These are phyloP conservation scores for Serinus canaria DNA, from an alignment of 2,113 vertebrate genomes.

Conservation along the genomic window DNA sequence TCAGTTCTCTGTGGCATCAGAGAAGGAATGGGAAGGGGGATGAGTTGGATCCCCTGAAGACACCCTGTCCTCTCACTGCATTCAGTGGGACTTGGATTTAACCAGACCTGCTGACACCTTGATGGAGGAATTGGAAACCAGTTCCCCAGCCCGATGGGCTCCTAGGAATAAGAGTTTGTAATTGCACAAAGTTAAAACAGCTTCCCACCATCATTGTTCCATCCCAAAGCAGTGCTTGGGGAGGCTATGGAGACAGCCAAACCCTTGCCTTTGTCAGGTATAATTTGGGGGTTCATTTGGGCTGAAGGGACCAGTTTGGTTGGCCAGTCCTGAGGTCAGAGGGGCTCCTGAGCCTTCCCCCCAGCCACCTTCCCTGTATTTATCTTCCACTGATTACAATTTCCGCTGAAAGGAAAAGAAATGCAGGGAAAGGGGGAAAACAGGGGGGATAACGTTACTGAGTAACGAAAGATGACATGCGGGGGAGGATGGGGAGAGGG, in stretches of 20 bases:
- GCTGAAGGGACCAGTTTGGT: not conserved
- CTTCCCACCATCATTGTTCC: not conserved
- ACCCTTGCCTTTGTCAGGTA: not conserved
- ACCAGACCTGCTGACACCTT: not conserved
- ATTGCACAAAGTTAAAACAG: not conserved
- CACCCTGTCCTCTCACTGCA: not conserved
- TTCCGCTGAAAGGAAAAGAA: not conserved
- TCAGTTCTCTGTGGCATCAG: not conserved
- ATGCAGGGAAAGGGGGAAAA: not conserved
- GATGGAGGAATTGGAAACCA: not conserved
- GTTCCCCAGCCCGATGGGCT: fast-evolving
- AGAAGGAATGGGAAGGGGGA: not conserved
- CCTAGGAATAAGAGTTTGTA: not conserved
- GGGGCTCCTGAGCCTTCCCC: not conserved
- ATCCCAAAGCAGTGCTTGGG: not conserved
- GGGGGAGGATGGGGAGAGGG: not conserved
- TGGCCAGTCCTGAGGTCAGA: not conserved
- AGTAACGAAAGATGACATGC: not conserved
- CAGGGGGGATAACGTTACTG: not conserved
- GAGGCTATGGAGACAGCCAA: not conserved
- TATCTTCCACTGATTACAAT: conserved; percentile 51
- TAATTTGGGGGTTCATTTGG: not conserved
- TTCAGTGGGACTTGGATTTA: fast-evolving
- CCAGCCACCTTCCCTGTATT: not conserved
- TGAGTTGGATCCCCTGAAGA: not conserved